Conservation (phyloP, 2,113 vertebrate species). For the Ramphastos sulfuratus region DNA sequence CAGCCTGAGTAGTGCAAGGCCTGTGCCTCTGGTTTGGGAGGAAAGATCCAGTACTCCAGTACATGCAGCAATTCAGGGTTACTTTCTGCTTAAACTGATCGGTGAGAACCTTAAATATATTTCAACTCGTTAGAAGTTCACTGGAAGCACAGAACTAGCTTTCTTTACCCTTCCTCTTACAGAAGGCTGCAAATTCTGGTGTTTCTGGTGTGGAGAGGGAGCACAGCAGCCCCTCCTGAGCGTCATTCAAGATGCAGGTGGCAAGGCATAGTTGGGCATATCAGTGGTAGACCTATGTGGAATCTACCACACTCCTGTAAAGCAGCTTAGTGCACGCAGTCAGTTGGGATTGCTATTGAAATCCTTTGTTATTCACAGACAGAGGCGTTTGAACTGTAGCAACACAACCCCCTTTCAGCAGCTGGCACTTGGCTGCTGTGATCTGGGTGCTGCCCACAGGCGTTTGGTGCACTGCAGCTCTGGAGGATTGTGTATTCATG, state of each 20-base stretch:
- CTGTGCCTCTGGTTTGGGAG: neutral
- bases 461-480: neutral
- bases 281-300: neutral
- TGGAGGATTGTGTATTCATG: fast-evolving
- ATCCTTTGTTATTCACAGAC: neutral
- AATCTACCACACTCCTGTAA: neutral
- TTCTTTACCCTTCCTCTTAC: neutral
- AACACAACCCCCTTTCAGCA: fast-evolving
- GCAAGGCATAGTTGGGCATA: neutral
- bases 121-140: neutral
- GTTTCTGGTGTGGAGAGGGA: neutral
- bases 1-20: neutral
- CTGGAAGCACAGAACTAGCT: neutral
- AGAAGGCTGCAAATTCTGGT: neutral
- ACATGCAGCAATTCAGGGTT: neutral
- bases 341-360: neutral
- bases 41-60: neutral
- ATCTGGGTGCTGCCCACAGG: neutral
- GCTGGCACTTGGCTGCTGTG: neutral
- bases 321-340: neutral
- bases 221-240: neutral
- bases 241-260: fast-evolving
- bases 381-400: neutral
- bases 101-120: neutral
- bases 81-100: neutral